Base-by-base conservation (phyloP, 2,888 invertebrate species). In the Entomobrya proxima region DNA sequence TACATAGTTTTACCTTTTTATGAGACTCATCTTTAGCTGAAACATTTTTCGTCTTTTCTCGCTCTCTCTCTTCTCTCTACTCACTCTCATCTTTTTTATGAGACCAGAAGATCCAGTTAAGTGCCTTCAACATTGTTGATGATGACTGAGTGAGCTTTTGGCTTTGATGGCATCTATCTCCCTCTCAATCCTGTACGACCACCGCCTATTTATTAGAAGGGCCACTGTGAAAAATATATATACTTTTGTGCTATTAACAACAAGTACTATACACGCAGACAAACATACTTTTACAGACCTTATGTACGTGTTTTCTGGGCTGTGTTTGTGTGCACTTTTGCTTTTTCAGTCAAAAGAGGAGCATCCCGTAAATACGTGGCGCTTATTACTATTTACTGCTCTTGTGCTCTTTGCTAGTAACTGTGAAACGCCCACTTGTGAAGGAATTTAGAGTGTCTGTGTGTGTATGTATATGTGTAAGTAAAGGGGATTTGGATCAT, bases 131-230 rank as follows among this genome's bases (percentile, higher is more conserved):
- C 84, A 84, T 76, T 83, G 83, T 84, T 84, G 84, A 77, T 84
- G 84, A 84, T 84, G 77, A 84, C 77, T 77, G 84, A 84, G 84
- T 84, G 84, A 77, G 83, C 83, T 83, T 86, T 78, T 86, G 86
- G 72, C 82, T 86, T 83, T 83, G 86, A 83, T 83, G 82, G 83
- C 67, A 74, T 86, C 67, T 81, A 69, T 78, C 78, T 47, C 50
- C 69, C 24, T 69, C 52, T 32, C 47, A 27, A 30, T 55, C 27
- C 44, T 69, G 7, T n/a, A 15, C 47, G 15, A n/a, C n/a, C 55
- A n/a, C 9, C 72, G 44, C 40, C 35, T 64, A 18, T 69, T 37
- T 13, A 13, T 47, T 13, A 15, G 47, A n/a, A 15, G 47, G 47
- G n/a, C 47, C n/a, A 47, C n/a, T 47, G 47, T n/a, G n/a, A 47